Evolutionary conservation across 2,888 invertebrate genomes (phyloP).

Genomic region (Stomorhina lunata): DNA sequence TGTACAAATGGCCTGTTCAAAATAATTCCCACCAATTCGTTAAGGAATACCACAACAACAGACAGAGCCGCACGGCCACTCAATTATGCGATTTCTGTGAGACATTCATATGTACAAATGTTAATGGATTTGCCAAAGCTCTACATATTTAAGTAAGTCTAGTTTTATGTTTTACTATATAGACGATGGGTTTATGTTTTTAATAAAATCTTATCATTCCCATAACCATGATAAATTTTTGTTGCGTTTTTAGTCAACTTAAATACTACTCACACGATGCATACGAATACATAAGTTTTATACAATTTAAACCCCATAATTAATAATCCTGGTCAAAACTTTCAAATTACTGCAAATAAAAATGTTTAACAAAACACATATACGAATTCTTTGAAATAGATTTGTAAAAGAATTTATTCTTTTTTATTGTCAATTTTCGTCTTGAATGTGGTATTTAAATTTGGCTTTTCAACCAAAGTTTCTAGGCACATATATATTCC

Average conservation of each 20-base stretch:
- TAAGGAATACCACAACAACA: conserved; percentile 13
- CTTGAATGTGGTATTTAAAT: too few relatives aligned
- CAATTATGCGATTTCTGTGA: conserved; percentile 10
- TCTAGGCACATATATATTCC: too few relatives aligned
- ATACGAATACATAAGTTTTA: background rate
- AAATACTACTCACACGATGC: background rate
- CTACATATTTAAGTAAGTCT: background rate
- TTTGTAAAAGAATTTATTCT: background rate
- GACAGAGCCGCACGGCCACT: too few relatives aligned
- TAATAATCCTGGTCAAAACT: conserved; percentile 52
- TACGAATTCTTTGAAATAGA: background rate
- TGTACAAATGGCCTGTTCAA: conserved; percentile 36
- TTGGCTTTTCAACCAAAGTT: too few relatives aligned
- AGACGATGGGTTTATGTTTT: background rate
- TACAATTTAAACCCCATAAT: conserved; percentile 35
- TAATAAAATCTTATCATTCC: conserved; percentile 33
- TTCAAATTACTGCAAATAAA: background rate
- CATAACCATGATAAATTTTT: conserved; percentile 11
- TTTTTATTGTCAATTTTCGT: background rate
- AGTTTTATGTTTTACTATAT: background rate
- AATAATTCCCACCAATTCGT: conserved; percentile 52
- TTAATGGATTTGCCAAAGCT: background rate
- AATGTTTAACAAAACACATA: background rate
- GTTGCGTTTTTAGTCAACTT: background rate
- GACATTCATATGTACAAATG: conserved; percentile 6